Conservation (phyloP, 2,113 vertebrate genomes). For the Antigone vipio region DNA sequence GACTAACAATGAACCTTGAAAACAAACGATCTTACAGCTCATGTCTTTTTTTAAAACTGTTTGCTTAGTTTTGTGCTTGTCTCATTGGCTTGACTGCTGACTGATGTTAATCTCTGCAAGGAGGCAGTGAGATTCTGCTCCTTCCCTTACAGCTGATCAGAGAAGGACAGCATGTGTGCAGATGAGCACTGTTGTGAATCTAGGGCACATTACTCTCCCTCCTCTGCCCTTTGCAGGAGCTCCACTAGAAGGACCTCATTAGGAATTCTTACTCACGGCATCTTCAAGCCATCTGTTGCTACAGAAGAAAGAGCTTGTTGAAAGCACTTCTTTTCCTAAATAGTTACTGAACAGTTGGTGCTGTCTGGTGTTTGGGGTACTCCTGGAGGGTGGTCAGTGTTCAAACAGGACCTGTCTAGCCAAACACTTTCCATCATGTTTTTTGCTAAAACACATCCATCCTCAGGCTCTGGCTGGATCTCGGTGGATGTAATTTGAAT, state of each 20-base stretch:
- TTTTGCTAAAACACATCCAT: background rate
- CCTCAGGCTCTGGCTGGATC: background rate
- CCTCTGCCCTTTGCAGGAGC: background rate
- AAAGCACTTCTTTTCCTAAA: background rate
- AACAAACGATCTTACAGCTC: background rate
- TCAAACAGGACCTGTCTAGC: background rate
- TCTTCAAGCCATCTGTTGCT: slow-evolving; percentile 25
- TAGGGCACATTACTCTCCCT: background rate
- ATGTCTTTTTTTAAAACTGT: background rate
- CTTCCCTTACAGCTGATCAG: background rate
- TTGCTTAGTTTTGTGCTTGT: background rate
- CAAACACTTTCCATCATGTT: background rate
- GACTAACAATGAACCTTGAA: background rate
- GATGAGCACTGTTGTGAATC: background rate
- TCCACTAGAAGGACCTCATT: background rate
- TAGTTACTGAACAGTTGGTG: background rate
- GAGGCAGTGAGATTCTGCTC: background rate
- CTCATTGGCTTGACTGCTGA: background rate
- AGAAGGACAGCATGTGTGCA: background rate
- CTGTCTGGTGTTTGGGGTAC: background rate
- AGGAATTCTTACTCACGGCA: background rate
- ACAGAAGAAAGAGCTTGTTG: background rate
- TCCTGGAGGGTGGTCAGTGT: background rate
- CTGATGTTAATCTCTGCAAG: slow-evolving; percentile 1
- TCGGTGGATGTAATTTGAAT: background rate